Conservation (phyloP, 2,797 vertebrate species). For the Galago senegalensis region DNA sequence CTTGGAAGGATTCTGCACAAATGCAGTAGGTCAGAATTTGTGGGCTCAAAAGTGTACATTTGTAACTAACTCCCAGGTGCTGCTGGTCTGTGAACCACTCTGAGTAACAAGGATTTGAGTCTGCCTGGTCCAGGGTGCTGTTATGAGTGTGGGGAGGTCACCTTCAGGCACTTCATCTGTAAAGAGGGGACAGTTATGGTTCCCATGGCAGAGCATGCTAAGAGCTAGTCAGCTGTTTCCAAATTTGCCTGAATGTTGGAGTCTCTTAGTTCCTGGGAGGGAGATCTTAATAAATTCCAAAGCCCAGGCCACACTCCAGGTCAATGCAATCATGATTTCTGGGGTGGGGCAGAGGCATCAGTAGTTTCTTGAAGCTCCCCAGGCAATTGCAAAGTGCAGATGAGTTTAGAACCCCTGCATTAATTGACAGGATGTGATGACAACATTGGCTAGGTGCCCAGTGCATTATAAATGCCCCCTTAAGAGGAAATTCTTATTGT, state of each 20-base stretch:
- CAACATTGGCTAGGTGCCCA: not conserved
- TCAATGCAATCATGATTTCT: not conserved
- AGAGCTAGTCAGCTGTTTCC: not conserved
- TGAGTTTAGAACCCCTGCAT: not conserved
- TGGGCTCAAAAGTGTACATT: not conserved
- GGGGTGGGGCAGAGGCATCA: not conserved
- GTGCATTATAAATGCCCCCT: not conserved
- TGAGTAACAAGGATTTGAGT: not conserved
- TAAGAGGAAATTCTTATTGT: not conserved
- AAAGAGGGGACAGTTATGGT: not conserved
- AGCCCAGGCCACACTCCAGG: not conserved
- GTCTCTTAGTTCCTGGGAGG: not conserved
- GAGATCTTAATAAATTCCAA: constrained; percentile 9
- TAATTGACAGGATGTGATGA: not conserved
- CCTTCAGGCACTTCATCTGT: not conserved
- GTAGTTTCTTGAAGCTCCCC: not conserved
- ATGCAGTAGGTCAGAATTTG: not conserved
- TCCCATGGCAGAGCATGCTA: not conserved
- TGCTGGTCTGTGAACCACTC: not conserved
- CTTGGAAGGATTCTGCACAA: not conserved
- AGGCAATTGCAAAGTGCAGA: not conserved
- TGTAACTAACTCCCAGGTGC: not conserved
- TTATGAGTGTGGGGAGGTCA: not conserved
- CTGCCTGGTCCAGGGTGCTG: not conserved
- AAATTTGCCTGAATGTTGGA: not conserved